Base-by-base conservation (phyloP, 2,113 vertebrate genomes). In the Dascyllus trimaculatus region DNA sequence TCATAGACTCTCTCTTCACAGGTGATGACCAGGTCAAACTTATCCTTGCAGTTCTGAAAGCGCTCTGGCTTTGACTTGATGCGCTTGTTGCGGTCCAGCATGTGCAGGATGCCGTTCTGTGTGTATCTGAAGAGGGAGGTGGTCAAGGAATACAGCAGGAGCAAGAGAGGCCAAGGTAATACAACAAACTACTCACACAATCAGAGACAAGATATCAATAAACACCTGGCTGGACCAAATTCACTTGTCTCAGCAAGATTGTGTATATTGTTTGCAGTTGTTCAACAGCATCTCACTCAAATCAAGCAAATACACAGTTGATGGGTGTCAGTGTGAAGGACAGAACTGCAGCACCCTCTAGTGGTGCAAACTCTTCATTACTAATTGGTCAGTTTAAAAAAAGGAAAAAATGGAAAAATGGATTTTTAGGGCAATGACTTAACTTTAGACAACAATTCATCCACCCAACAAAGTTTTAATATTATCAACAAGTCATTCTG, bases 1-100 rank as follows among this genome's bases (percentile, higher is more conserved):
- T 99, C 98, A 67, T 99, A 99, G 57, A 99, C 98, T 59, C 98
- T 91, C 92, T 99, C 98, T 85, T 99, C 98, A 54, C 98, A 99
- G 24, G 98, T 99, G 88, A 99, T 96, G 88, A 99, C 98, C 85
- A 99, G 95, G 76, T 99, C 98, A 82, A 99, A 99, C 90, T 96
- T 95, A 0, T 99, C 98, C 90, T 95, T 98, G 93, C 97, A 99
- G 93, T 91, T 97, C 93, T 99, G 98, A 92, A 99, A 99, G 24
- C 98, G 94, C 80, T 99, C 98, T 0, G 98, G 98, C 29, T 97
- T 96, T 1, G 96, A 94, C 86, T 99, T 99, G 91, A 99, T 99
- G 75, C 98, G 95, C 92, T 98, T 99, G 93, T 99, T 99, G 91
- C 98, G 96, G 93, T 99, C 97, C 93, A 99, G 90, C 98, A 99